Base-by-base conservation (phyloP, 2,888 invertebrate species). In the Pristionchus entomophagus region DNA sequence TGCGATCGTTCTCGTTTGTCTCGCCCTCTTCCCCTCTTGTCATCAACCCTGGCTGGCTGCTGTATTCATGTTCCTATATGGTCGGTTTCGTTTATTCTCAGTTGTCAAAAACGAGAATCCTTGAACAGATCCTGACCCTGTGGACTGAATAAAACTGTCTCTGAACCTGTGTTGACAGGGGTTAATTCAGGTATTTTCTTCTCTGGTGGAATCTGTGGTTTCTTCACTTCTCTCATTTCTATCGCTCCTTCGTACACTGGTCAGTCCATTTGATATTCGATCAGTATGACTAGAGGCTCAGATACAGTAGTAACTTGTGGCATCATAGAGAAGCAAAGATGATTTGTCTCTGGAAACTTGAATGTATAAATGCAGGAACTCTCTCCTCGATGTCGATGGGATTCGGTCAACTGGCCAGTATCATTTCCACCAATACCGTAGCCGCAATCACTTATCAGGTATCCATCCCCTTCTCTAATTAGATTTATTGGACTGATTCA, bases 221-320 rank as follows among this genome's bases (percentile, higher is more conserved):
- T 84, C 83, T 84, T 84, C 65, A 84, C 83, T 41, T 84, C 83
- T n/a, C 65, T 84, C 49, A 17, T 84, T 19, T 84, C 83, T 4
- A 62, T 84, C n/a, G 83, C 65, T 26, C 83, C 83, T 26, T 49
- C 83, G 2, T 65, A 84, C n/a, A 84, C 83, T 59, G 83, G 83
- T 84, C 0, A 80, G 45, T 45, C 45, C 8, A 45, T 45, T 10
- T 10, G 45, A 6, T 45, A 45, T 45, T 45, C 45, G 62, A 10
- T 26, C 62, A 14, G 22, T 45, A 14, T 45, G 45, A 45, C 45
- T 45, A 45, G 45, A n/a, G n/a, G n/a, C n/a, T n/a, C n/a, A n/a
- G n/a, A n/a, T n/a, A n/a, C n/a, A n/a, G n/a, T n/a, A 45, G 45
- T 10, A 45, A 45, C 45, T 45, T 45, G 45, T n/a, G n/a, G n/a